Base-by-base conservation (phyloP, 2,888 invertebrate species). In the Laothoe populi region DNA sequence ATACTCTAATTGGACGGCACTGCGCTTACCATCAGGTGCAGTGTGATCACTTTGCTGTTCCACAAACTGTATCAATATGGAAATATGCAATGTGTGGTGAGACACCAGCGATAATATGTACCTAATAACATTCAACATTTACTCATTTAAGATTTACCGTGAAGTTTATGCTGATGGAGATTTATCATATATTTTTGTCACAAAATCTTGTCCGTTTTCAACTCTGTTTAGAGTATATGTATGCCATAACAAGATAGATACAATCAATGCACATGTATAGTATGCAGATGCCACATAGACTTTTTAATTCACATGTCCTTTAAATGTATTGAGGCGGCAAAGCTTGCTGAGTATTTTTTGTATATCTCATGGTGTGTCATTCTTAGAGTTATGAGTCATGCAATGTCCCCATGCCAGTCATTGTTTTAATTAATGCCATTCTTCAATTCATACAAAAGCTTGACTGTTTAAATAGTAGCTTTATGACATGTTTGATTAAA, bases 281-380 rank as follows among this genome's bases (percentile, higher is more conserved):
- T 23, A 46, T 23, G 45, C 11, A 16, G n/a, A 23, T 48, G 19
- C 19, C 19, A 11, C 31, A 31, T 11, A 19, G 44, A 53, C 11
- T 16, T 35, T 53, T 53, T 53, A 19, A 11, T 53, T 19, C 11
- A 19, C 31, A 45, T 42, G n/a, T 7, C 19, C 13, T 49, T 53
- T 40, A 35, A 53, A 19, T 53, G 19, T 35, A 53, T 53, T 19
- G 31, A 19, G 53, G 53, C 35, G 19, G 7, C 16, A 31, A 49
- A 49, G 26, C 53, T 35, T 35, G 31, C 31, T 11, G 31, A 10
- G 10, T 49, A 19, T 53, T 53, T 35, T 19, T 53, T 53, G 31
- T 53, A 24, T 53, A 53, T 53, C 46, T 60, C 45, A 53, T 48
- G 45, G 38, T 53, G 35, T 63, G 60, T 60, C 60, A 53, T 53